Evolutionary conservation across 2,888 invertebrate genomes (phyloP).

Genomic region (Tridacna crocea): DNA sequence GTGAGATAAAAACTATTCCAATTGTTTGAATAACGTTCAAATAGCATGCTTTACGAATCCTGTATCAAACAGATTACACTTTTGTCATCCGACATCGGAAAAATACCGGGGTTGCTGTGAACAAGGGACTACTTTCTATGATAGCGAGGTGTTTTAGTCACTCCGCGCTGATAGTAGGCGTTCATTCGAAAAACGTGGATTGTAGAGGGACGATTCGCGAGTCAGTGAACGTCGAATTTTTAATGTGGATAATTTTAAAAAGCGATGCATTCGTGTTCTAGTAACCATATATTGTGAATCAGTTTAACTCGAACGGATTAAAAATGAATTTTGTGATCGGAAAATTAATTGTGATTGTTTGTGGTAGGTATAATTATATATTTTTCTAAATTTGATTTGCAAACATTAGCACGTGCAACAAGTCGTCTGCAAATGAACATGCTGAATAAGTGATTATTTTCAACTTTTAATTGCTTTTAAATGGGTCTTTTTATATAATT

Average conservation of each 20-base stretch:
- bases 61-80: constrained; percentile 25
- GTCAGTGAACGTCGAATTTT: constrained; percentile 10
- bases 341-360: constrained; percentile 42
- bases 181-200: constrained; percentile 14
- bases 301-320: constrained; percentile 22
- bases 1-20: constrained; percentile 7
- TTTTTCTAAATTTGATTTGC: not conserved
- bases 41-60: constrained; percentile 15
- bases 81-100: constrained; percentile 23
- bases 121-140: constrained; percentile 22
- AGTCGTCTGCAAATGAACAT: constrained; percentile 6
- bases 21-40: not conserved
- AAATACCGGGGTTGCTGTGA: constrained; percentile 19
- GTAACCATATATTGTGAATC: constrained; percentile 19
- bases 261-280: constrained; percentile 17
- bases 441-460: too few species aligned
- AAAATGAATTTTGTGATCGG: constrained; percentile 28
- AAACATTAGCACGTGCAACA: constrained; percentile 8
- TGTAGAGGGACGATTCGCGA: constrained; percentile 9
- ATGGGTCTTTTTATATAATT: too few species aligned
- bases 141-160: constrained; percentile 17
- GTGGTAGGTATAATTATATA: constrained; percentile 39
- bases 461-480: too few species aligned
- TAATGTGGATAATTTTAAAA: constrained; percentile 32
- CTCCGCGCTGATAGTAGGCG: constrained; percentile 24